Percentiles rank a stretch among this genome's conserved stretches.
Evolutionary conservation across 2,888 invertebrate genomes (phyloP).

Genomic region (Augochlorella aurata): DNA sequence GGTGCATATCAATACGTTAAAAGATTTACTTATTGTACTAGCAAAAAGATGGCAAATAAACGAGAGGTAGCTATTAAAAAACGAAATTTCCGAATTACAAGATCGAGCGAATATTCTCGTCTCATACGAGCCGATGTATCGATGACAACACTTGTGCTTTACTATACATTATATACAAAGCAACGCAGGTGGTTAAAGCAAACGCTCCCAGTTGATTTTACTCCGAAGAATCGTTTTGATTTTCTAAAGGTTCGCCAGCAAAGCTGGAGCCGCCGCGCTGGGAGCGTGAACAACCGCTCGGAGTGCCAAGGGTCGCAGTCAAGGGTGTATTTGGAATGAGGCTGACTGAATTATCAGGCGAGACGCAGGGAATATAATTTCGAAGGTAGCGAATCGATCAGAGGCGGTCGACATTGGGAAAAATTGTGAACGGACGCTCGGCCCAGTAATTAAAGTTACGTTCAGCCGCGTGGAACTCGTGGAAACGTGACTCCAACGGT

Average conservation of each 20-base stretch:
- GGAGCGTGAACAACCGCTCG: background rate
- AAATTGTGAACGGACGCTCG: constrained; percentile 17
- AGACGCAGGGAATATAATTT: background rate
- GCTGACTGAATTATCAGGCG: background rate
- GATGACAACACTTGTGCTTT: too few relatives aligned
- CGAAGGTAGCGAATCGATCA: constrained; percentile 12
- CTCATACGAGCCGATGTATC: too few relatives aligned
- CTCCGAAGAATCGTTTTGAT: background rate
- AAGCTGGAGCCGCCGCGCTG: background rate
- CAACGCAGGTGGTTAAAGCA: background rate
- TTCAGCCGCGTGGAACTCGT: background rate
- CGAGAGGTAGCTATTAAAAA: too few relatives aligned
- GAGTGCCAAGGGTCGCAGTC: background rate
- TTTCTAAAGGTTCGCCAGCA: background rate
- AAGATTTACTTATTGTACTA: too few relatives aligned
- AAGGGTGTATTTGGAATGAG: background rate
- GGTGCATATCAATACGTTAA: too few relatives aligned
- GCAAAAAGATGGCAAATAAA: too few relatives aligned
- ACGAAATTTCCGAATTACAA: too few relatives aligned
- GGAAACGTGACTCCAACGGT: background rate
- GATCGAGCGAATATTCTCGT: too few relatives aligned
- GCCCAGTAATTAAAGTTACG: constrained; percentile 17
- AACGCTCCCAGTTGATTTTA: background rate
- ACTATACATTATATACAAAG: background rate
- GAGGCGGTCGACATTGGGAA: constrained; percentile 5